Evolutionary conservation across 2,888 invertebrate species (phyloP).

Genomic region (Julus scandinavius): DNA sequence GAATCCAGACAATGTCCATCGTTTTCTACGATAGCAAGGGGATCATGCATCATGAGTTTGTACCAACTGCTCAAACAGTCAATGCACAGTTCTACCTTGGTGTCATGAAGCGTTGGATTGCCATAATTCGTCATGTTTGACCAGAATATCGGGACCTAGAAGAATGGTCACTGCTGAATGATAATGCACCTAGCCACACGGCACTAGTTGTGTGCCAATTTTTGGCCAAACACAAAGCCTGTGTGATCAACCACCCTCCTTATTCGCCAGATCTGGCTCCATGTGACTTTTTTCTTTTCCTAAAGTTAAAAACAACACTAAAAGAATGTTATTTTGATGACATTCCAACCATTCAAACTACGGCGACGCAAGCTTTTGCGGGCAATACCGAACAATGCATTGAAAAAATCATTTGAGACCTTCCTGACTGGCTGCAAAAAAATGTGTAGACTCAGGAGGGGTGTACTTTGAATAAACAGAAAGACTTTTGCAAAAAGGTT

Average conservation of each 20-base stretch:
- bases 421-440: too few relatives aligned
- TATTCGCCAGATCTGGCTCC: constrained; percentile 17
- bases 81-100: background rate
- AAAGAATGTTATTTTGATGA: constrained; percentile 11
- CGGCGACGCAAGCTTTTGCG: too few relatives aligned
- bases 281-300: constrained; percentile 22
- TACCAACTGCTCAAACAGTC: constrained; percentile 49
- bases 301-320: background rate
- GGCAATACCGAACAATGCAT: too few relatives aligned
- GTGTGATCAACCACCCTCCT: background rate
- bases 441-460: too few relatives aligned
- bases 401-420: too few relatives aligned
- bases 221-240: background rate
- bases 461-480: too few relatives aligned
- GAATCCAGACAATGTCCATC: constrained; percentile 58
- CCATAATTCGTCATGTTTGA: background rate
- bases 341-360: too few relatives aligned
- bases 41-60: constrained; percentile 57
- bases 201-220: background rate
- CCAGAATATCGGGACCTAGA: too few relatives aligned
- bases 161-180: too few relatives aligned
- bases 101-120: background rate
- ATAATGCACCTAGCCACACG: too few relatives aligned
- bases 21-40: constrained; percentile 57
- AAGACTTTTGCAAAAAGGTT: too few relatives aligned